Evolutionary conservation across 2,888 invertebrate genomes (phyloP), one percentile per base, ranked within the genome.

Genomic region (Acanthosepion pharaonis): DNA sequence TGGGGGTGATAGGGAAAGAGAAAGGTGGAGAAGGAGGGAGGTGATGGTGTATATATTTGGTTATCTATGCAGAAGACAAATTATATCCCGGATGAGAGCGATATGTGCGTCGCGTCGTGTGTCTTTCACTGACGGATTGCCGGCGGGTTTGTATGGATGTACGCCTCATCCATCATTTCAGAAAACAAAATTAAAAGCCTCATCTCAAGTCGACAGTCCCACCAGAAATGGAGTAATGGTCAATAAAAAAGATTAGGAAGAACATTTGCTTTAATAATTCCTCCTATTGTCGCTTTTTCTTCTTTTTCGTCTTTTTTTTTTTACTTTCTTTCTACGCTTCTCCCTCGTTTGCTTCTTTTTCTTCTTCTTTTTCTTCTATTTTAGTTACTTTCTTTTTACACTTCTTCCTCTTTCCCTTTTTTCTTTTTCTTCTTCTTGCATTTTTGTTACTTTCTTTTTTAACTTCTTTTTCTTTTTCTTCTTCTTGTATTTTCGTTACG

Each of bases 251-350:
- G 3, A 6, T 11, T 64, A 28, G 2, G 9, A 9, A 78, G n/a
- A 78, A 42, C n/a, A n/a, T 28, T 28, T n/a, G 28, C n/a, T 78
- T n/a, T 28, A n/a, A 11, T 78, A 78, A n/a, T 78, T 9, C 9
- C 9, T n/a, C 6, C n/a, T n/a, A 11, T 78, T n/a, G 28, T 78
- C 15, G 9, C 11, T 9, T 78, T n/a, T 3, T 78, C 18, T 9
- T 78, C 18, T 6, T 28, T n/a, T 3, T n/a, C n/a, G 9, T 9
- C 18, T 55, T n/a, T 28, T 8, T n/a, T n/a, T n/a, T n/a, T n/a
- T n/a, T 11, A 0, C 1, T n/a, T 28, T 8, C 2, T 64, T 28
- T 6, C 8, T n/a, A 0, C 11, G 5, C 18, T n/a, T n/a, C 11
- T n/a, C 28, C 11, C 6, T n/a, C 11, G 8, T 78, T n/a, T n/a